phyloP scores from a whole-genome alignment of 2,113 vertebrate species.

The Salvator merianae region DNA sequence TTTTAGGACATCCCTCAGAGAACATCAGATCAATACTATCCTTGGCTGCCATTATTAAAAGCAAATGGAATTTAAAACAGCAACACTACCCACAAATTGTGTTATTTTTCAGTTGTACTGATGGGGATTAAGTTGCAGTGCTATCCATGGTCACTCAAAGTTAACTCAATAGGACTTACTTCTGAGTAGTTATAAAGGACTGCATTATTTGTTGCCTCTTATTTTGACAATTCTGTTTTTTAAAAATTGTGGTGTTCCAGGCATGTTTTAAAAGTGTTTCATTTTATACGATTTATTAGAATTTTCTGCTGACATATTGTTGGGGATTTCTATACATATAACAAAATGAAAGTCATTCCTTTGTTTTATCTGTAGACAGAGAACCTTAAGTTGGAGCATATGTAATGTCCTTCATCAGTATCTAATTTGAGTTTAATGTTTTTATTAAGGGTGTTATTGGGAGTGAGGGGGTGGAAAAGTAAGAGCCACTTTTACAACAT shows the following conservation, averaged over 20 bases:
- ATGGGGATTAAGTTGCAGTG: not conserved
- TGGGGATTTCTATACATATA: not conserved
- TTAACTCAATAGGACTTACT: not conserved
- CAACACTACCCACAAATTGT: too few species aligned
- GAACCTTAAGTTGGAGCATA: not conserved
- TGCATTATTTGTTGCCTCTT: conserved; percentile 31
- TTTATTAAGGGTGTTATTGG: not conserved
- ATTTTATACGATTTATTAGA: conserved; percentile 4
- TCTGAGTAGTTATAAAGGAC: not conserved
- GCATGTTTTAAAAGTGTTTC: conserved; percentile 38
- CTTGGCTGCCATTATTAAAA: too few species aligned
- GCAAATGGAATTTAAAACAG: too few species aligned
- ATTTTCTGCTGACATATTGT: not conserved
- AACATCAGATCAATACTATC: too few species aligned
- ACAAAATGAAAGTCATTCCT: not conserved
- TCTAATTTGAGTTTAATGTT: not conserved
- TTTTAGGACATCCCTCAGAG: too few species aligned
- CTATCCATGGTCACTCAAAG: not conserved
- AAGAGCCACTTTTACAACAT: not conserved
- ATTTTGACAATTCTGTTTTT: not conserved
- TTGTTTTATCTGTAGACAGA: not conserved
- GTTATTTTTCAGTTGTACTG: too few species aligned
- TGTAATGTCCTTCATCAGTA: not conserved
- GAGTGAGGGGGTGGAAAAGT: not conserved
- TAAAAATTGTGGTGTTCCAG: conserved; percentile 19